Evolutionary conservation across 2,113 vertebrate genomes (phyloP), one percentile per base, ranked within the genome.

Genomic region (Hassar affinis): DNA sequence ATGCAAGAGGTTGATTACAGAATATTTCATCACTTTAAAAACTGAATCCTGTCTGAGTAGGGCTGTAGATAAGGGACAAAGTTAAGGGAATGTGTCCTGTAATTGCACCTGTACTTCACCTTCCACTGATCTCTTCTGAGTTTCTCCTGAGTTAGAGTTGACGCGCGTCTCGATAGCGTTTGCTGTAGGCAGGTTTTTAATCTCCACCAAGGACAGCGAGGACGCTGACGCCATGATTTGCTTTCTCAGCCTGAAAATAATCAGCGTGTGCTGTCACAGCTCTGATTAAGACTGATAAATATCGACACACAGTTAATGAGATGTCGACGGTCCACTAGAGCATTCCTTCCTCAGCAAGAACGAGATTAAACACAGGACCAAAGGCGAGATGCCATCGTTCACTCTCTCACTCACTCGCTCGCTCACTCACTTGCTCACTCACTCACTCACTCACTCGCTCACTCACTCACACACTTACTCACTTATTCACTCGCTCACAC

Each of bases 241-340:
- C 91, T 89, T 92, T 90, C 90, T 89, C 88, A 89, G 81, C 85
- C 89, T 90, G 91, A 90, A 93, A 92, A 89, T 93, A 93, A 94
- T 94, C 91, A 91, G 90, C 85, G 82, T 74, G 69, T 88, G 90
- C 92, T 92, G 92, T 90, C 90, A 88, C 86, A 85, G 87, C 88
- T 93, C 89, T 94, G 93, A 93, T 94, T 93, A 93, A 94, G 92
- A 93, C 92, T 93, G 93, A 94, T 93, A 94, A 93, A 93, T 94
- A 94, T 94, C 92, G 90, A 91, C 87, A 85, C 91, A 86, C 87
- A 86, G 88, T 90, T 94, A 94, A 94, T 94, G 92, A 94, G 92
- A 92, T 94, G 92, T 93, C 93, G 92, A 86, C 84, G 85, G 79
- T 80, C 87, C 88, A 89, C 88, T 88, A 89, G 83, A 64, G 90